A percentile compares a stretch with the other conserved stretches of the same genome.
phyloP scores from a whole-genome alignment of 2,888 invertebrate species.

The Leucozona laternaria region DNA sequence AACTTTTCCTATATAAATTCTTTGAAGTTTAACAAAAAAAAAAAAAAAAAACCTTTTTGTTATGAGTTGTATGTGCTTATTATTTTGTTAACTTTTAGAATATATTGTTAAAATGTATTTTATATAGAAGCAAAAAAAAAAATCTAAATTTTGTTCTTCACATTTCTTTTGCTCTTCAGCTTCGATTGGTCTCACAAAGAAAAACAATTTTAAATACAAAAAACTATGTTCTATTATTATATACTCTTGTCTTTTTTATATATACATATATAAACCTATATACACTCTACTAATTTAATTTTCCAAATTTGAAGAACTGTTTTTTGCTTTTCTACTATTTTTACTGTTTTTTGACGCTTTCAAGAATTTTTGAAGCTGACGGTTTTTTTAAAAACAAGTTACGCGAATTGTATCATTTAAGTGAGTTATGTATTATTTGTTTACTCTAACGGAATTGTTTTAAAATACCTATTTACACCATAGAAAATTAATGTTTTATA shows the following conservation, averaged over 20 bases:
- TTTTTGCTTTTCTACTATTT: conserved; percentile 30
- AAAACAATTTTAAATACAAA: conserved; percentile 29
- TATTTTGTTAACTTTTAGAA: conserved; percentile 60
- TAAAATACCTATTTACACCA: neutral
- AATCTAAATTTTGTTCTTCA: conserved; percentile 56
- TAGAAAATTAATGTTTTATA: too few species aligned
- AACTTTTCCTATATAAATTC: conserved; percentile 65
- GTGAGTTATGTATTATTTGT: neutral
- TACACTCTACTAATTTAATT: conserved; percentile 38
- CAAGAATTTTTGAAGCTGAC: neutral
- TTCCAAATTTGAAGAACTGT: conserved; percentile 51
- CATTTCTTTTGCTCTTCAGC: conserved; percentile 64
- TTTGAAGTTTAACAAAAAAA: conserved; percentile 52
- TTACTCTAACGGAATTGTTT: neutral
- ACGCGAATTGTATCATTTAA: neutral
- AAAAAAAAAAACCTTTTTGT: conserved; percentile 52
- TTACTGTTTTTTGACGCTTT: conserved; percentile 23
- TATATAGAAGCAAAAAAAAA: conserved; percentile 59
- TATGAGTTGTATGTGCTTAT: conserved; percentile 67
- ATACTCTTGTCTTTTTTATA: conserved; percentile 37
- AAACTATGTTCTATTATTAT: conserved; percentile 38
- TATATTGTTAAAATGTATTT: conserved; percentile 51
- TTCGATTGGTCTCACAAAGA: conserved; percentile 60
- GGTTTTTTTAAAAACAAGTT: neutral
- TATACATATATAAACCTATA: conserved; percentile 20